Percentiles rank a stretch among this genome's conserved stretches.
Conservation (phyloP, 2,797 vertebrate genomes). For the Halcyon chelicuti region DNA sequence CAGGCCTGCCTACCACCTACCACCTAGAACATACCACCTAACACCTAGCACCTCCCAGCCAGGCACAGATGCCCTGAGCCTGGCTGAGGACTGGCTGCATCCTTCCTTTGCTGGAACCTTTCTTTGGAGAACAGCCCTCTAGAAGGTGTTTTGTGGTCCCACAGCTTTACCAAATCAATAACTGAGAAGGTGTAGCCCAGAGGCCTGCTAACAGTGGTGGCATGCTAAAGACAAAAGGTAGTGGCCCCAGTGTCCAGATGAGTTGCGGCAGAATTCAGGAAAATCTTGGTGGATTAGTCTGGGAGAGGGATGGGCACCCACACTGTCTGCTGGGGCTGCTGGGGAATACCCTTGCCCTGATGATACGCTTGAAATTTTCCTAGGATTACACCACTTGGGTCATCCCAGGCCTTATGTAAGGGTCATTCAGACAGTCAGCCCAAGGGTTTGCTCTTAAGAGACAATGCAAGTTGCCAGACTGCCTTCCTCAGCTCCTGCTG, state of each 20-base stretch:
- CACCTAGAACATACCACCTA: too few species aligned
- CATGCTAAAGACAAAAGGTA: neutral
- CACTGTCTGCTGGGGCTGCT: neutral
- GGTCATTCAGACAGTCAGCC: neutral
- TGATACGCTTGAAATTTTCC: neutral
- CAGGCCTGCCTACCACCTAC: neutral
- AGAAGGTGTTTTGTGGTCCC: neutral
- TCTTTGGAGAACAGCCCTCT: neutral
- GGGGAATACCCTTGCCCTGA: neutral
- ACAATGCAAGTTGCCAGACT: neutral
- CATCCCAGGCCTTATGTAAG: neutral
- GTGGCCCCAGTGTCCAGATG: neutral
- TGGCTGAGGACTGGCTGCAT: neutral
- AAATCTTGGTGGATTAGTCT: neutral
- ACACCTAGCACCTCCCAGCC: neutral
- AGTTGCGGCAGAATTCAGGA: accelerated
- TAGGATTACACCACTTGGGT: neutral
- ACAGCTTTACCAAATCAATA: neutral
- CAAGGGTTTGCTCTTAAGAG: neutral
- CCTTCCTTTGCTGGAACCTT: neutral
- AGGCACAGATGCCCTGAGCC: neutral
- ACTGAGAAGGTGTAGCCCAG: neutral
- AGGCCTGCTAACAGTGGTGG: neutral
- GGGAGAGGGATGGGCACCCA: neutral
- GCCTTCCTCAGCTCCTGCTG: neutral